Evolutionary conservation across 2,888 invertebrate genomes (phyloP).

Genomic region (Dusona sp.): DNA sequence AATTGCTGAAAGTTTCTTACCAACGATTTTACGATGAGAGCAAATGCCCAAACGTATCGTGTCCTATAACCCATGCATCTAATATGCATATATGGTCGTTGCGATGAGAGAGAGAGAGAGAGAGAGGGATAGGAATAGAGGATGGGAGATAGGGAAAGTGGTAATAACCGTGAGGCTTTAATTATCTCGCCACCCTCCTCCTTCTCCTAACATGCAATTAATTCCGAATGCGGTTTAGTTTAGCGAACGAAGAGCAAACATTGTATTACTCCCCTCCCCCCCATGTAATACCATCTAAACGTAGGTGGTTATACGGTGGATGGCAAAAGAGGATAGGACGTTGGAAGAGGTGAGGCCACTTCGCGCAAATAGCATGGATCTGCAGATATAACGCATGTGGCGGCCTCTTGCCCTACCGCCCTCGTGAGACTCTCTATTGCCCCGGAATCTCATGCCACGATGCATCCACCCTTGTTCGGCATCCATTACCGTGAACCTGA

Average conservation of each 20-base stretch:
- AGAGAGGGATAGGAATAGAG: slow-evolving; percentile 22
- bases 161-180: slow-evolving; percentile 80
- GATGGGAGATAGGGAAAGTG: slow-evolving; percentile 61
- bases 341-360: slow-evolving; percentile 76
- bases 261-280: slow-evolving; percentile 76
- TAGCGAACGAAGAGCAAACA: slow-evolving; percentile 82
- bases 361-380: slow-evolving; percentile 81
- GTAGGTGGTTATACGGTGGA: slow-evolving; percentile 78
- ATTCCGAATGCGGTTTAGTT: slow-evolving; percentile 83
- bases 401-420: slow-evolving; percentile 70
- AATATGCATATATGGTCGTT: slow-evolving; percentile 39
- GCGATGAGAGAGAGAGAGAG: slow-evolving; percentile 45
- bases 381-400: slow-evolving; percentile 79
- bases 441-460: slow-evolving; percentile 66
- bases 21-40: background rate
- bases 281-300: slow-evolving; percentile 77
- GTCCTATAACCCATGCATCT: slow-evolving; percentile 18
- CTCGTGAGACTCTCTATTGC: slow-evolving; percentile 62
- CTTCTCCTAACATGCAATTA: slow-evolving; percentile 81
- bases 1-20: background rate
- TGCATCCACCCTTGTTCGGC: slow-evolving; percentile 71
- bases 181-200: slow-evolving; percentile 77
- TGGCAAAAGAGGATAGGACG: slow-evolving; percentile 61
- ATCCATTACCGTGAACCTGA: slow-evolving; percentile 61
- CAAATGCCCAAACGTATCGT: slow-evolving; percentile 5